These are phyloP conservation scores for Eupeodes latifasciatus DNA, from an alignment of 2,888 invertebrate genomes.

Conservation along the genomic window DNA sequence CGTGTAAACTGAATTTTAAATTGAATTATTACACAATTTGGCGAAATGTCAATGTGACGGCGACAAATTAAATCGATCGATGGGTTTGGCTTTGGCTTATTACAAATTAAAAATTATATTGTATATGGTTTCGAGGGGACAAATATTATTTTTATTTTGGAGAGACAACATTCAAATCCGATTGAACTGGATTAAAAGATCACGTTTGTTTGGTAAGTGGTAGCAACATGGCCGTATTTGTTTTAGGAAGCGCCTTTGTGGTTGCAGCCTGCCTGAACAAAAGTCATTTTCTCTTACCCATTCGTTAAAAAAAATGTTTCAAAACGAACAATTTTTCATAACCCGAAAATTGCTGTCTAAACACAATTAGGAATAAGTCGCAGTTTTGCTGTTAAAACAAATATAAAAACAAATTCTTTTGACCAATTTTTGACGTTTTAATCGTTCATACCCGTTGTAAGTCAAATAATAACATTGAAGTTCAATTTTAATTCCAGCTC, in stretches of 20 bases:
- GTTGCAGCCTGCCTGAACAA: not conserved
- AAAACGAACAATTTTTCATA: too few species aligned
- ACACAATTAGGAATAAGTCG: too few species aligned
- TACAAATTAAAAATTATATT: not conserved
- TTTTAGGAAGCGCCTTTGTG: not conserved
- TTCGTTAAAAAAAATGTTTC: too few species aligned
- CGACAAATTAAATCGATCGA: not conserved
- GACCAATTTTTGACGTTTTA: too few species aligned
- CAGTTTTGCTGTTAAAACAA: too few species aligned
- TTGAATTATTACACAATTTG: slow-evolving; percentile 28
- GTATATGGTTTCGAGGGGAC: slow-evolving; percentile 1
- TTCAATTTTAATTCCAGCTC: too few species aligned
- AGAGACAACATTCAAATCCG: slow-evolving; percentile 3
- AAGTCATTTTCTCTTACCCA: too few species aligned
- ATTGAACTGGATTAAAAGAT: slow-evolving; percentile 21
- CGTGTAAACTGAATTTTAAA: slow-evolving; percentile 1
- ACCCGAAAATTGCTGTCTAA: too few species aligned
- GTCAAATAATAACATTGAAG: too few species aligned
- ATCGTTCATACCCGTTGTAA: too few species aligned
- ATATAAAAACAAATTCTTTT: too few species aligned
- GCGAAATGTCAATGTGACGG: not conserved
- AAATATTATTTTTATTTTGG: not conserved
- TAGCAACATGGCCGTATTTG: not conserved
- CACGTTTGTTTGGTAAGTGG: not conserved
- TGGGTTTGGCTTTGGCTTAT: slow-evolving; percentile 5